These are phyloP conservation scores for Papilio polyxenes DNA, from an alignment of 1,140 invertebrate species.

Conservation along the genomic window DNA sequence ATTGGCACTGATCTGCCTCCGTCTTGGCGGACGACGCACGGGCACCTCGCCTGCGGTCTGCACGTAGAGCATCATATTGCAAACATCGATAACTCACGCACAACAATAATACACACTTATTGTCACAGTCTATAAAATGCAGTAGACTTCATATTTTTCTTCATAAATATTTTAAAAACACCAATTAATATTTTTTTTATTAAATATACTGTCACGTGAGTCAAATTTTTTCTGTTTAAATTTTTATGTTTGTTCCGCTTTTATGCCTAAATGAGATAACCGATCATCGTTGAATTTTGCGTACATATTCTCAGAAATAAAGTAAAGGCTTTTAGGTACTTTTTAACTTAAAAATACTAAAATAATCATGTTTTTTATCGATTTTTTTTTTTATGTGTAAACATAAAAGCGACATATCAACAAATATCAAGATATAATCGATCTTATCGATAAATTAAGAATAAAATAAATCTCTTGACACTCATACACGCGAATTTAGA, in stretches of 20 bases:
- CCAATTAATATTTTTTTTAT: background rate
- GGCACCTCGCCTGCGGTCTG: conserved; percentile 62
- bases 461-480: conserved; percentile 16
- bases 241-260: no score
- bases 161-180: background rate
- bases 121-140: conserved; percentile 22
- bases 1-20: conserved; percentile 69
- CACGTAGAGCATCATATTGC: conserved; percentile 73
- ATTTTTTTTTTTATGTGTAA: background rate
- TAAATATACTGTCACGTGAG: background rate
- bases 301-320: background rate
- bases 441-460: conserved; percentile 1
- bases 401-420: background rate
- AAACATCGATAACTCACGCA: conserved; percentile 40
- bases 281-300: no score
- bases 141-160: background rate
- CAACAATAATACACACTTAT: conserved; percentile 44
- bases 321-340: background rate
- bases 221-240: background rate
- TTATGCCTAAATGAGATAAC: no score
- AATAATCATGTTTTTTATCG: background rate
- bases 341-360: background rate
- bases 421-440: background rate
- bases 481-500: background rate
- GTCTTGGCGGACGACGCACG: conserved; percentile 66